These are phyloP conservation scores for Schizopygopsis malacanthus DNA, from an alignment of 2,797 vertebrate species.

Conservation along the genomic window DNA sequence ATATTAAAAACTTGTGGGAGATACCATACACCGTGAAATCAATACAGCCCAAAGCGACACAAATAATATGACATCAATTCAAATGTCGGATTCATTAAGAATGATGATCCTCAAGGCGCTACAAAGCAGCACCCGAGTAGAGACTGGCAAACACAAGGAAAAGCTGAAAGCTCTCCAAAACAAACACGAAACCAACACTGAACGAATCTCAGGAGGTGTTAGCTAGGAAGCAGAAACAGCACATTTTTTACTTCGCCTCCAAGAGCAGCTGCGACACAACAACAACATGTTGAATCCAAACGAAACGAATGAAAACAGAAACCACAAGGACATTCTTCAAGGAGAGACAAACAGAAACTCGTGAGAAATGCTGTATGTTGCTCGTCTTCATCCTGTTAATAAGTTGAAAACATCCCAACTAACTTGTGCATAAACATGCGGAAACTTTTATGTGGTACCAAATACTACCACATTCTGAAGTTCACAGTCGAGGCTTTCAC, in stretches of 20 bases:
- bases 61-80: not conserved
- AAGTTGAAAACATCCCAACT: not conserved
- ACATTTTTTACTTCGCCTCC: constrained; percentile 57
- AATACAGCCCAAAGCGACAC: constrained; percentile 1
- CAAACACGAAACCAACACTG: constrained; percentile 23
- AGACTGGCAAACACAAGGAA: not conserved
- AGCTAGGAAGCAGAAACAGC: constrained; percentile 54
- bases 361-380: not conserved
- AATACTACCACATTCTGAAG: not conserved
- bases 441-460: not conserved
- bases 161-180: constrained; percentile 42
- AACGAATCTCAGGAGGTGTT: constrained; percentile 47
- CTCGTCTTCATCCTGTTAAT: not conserved
- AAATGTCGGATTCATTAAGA: not conserved
- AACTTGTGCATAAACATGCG: not conserved
- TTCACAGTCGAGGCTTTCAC: not conserved
- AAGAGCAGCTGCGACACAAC: constrained; percentile 1
- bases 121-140: not conserved
- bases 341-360: constrained; percentile 24
- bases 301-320: not conserved
- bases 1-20: not conserved
- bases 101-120: not conserved
- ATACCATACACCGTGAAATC: not conserved
- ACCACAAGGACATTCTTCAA: constrained; percentile 3
- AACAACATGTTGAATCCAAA: not conserved